phyloP scores from a whole-genome alignment of 2,888 invertebrate species.

The Willowsia nigromaculata region DNA sequence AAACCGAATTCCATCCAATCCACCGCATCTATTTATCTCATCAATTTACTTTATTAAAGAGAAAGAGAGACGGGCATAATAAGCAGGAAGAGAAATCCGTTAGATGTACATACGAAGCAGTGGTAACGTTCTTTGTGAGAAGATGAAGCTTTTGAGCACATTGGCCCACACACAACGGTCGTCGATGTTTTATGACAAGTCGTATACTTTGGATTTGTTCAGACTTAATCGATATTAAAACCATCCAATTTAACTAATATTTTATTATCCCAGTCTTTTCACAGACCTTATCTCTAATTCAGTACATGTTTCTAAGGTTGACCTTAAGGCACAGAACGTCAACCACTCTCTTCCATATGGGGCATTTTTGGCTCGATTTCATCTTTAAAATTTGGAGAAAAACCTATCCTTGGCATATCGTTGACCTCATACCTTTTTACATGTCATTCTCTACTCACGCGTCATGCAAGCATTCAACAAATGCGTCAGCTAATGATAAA shows the following conservation, averaged over 20 bases:
- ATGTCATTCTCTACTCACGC: too few relatives aligned
- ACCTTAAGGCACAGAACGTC: background rate
- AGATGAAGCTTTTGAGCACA: background rate
- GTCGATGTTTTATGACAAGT: conserved; percentile 3
- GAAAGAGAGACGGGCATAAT: background rate
- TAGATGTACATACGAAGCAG: background rate
- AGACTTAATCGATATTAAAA: background rate
- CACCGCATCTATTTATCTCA: conserved; percentile 6
- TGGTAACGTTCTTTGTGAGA: background rate
- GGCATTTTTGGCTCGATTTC: background rate
- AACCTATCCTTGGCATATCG: background rate
- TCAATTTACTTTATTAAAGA: background rate
- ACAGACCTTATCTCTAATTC: background rate
- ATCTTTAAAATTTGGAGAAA: background rate
- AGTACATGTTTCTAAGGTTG: background rate
- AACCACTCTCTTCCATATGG: background rate
- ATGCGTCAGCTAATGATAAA: too few relatives aligned
- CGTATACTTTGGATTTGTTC: background rate
- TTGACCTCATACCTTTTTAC: too few relatives aligned
- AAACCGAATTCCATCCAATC: background rate
- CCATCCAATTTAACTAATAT: background rate
- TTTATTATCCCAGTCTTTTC: background rate
- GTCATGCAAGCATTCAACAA: too few relatives aligned
- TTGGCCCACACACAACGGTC: conserved; percentile 4
- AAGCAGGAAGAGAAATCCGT: background rate